Base-by-base conservation (phyloP, 2,797 vertebrate species). In the Synanceia verrucosa region DNA sequence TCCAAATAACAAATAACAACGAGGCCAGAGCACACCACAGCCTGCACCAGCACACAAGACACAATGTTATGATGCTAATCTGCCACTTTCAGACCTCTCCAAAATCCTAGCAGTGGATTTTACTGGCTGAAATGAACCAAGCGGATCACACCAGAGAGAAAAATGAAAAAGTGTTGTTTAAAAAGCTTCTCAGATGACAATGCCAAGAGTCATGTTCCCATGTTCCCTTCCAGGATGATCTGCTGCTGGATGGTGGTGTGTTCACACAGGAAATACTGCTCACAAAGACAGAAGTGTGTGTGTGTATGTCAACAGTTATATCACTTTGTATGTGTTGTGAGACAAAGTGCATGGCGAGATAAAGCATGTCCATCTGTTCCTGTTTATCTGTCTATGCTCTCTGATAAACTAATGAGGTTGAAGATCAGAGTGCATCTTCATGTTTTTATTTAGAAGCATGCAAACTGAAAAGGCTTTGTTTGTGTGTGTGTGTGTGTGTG, bases 1-100 rank as follows among this genome's bases (percentile, higher is more conserved):
- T 81, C 85, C 74, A 74, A 78, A 81, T 26, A 79, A 84, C 75
- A 74, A 70, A 46, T 65, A n/a, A 65, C 53, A 33, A 60, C 70
- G 33, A 56, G 59, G 55, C 19, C 73, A 29, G 13, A 9, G 9
- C 0, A 68, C 55, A 23, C 37, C n/a, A 21, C 60, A 48, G 70
- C 53, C 31, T 24, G 60, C 0, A 24, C 34, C 33, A 12, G 19
- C 39, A 57, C 63, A 78, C 51, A 61, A 64, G 60, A 23, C 58
- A 36, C n/a, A 0, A 9, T 18, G 51, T 56, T 47, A 48, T 41
- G 55, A 79, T 63, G 63, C 23, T 41, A 13, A 65, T 16, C n/a
- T 59, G 41, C 23, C 67, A 47, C 48, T 66, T 43, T 65, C 39
- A 65, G 51, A 34, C 31, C 46, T n/a, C 47, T 64, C 29, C 19